Evolutionary conservation across 2,113 vertebrate genomes (phyloP), one percentile per base, ranked within the genome.

Genomic region (Muntiacus reevesi): DNA sequence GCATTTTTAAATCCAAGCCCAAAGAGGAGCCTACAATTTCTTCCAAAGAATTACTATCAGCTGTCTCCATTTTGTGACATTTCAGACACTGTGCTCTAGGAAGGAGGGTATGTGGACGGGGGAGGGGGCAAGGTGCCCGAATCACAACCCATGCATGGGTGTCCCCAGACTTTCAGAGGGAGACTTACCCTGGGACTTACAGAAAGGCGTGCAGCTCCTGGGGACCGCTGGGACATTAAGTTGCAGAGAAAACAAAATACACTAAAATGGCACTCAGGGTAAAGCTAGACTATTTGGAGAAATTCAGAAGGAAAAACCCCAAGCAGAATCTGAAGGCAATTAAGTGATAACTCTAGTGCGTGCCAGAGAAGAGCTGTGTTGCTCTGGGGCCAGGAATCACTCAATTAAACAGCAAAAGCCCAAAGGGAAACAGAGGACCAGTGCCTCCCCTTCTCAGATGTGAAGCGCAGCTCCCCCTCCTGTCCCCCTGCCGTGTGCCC

Each of bases 391-490:
- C 96, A 97, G 86, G 64, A 97, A 96, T 97, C 87, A 96, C 78
- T 96, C 93, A 87, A 89, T 93, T 84, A 94, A 98, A 96, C 23
- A 86, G 33, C 89, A 59, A 87, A 97, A n/a, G 47, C 62, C 96
- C 88, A 85, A 50, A 74, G 79, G 78, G 89, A 96, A 86, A 59
- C 28, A 27, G 87, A 86, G 52, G 64, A 33, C 33, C 43, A 25
- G 82, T 1, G 7, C n/a, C n/a, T 82, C 92, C 52, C 89, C 36
- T 64, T 57, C 78, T 84, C 62, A 30, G 5, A 64, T 8, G 4
- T 10, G n/a, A 25, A 36, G 17, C 11, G 83, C 74, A 52, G 28
- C 43, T 78, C 7, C 25, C 9, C 28, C 5, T 7, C 2, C 67
- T 78, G 0, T 21, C 30, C 88, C 36, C 62, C 74, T 2, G 87